Evolutionary conservation across 2,797 vertebrate species (phyloP).

Genomic region (Emys orbicularis): DNA sequence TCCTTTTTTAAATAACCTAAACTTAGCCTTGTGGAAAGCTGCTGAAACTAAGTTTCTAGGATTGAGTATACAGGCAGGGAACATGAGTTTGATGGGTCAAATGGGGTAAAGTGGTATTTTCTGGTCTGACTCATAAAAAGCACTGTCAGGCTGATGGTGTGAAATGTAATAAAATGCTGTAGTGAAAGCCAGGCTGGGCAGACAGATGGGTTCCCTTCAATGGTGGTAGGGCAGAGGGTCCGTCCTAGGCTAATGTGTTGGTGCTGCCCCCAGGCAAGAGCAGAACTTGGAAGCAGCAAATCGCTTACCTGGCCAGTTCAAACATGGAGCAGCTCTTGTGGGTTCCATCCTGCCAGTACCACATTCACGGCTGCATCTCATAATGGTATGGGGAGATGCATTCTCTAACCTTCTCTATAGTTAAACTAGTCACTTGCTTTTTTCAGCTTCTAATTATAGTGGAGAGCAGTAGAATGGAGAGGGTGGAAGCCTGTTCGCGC

Average conservation of each 20-base stretch:
- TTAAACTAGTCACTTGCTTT: background rate
- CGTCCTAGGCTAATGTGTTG: too few relatives aligned
- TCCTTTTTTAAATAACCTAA: background rate
- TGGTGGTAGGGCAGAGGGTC: background rate
- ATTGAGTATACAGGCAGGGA: background rate
- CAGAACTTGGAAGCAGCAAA: background rate
- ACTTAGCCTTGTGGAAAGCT: background rate
- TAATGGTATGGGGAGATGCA: rapidly evolving
- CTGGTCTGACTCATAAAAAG: background rate
- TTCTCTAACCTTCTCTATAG: rapidly evolving
- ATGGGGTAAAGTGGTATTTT: background rate
- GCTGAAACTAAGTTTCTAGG: background rate
- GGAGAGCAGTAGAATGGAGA: background rate
- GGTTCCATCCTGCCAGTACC: background rate
- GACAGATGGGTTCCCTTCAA: background rate
- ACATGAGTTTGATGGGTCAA: background rate
- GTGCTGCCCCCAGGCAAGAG: background rate
- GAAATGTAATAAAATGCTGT: background rate
- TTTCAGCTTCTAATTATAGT: slow-evolving; percentile 60
- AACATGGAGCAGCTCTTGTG: background rate
- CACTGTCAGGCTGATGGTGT: background rate
- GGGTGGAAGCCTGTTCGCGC: background rate
- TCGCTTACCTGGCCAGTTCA: background rate
- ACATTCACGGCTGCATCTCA: background rate
- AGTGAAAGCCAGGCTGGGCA: background rate